Evolutionary conservation across 1,140 invertebrate species (phyloP).

Genomic region (Pissodes strobi): DNA sequence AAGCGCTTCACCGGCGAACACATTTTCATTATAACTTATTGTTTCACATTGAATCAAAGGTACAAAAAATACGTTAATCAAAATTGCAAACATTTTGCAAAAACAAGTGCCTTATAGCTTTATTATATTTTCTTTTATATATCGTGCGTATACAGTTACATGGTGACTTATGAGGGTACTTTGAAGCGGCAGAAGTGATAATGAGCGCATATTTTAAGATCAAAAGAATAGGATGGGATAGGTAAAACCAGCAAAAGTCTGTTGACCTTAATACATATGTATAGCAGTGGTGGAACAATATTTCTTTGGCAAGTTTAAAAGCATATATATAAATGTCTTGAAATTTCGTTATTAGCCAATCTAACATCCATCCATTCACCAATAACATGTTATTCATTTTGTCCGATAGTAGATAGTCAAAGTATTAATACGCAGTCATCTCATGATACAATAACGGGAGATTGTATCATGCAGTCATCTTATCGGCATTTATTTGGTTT

Average conservation of each 20-base stretch:
- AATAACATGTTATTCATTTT: too few species aligned
- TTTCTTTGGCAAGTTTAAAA: too few species aligned
- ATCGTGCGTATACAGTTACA: constrained; percentile 23
- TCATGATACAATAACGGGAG: too few species aligned
- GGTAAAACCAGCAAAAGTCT: constrained; percentile 23
- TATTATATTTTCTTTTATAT: constrained; percentile 24
- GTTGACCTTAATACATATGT: constrained; percentile 22
- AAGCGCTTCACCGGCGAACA: constrained; percentile 16
- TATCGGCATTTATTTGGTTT: too few species aligned
- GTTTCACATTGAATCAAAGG: not conserved
- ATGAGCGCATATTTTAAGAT: constrained; percentile 32
- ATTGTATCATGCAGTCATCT: too few species aligned
- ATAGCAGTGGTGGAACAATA: constrained; percentile 12
- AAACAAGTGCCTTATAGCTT: not conserved
- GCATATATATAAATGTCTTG: too few species aligned
- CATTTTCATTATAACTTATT: constrained; percentile 4
- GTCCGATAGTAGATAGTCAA: too few species aligned
- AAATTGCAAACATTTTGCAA: constrained; percentile 8
- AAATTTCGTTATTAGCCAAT: too few species aligned
- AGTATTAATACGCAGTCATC: too few species aligned
- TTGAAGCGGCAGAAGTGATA: constrained; percentile 25
- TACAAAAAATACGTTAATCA: not conserved
- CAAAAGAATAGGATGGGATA: constrained; percentile 28
- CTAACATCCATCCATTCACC: too few species aligned
- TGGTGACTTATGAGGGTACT: constrained; percentile 34